Conservation (phyloP, 2,113 vertebrate species). For the Oreochromis spilurus region DNA sequence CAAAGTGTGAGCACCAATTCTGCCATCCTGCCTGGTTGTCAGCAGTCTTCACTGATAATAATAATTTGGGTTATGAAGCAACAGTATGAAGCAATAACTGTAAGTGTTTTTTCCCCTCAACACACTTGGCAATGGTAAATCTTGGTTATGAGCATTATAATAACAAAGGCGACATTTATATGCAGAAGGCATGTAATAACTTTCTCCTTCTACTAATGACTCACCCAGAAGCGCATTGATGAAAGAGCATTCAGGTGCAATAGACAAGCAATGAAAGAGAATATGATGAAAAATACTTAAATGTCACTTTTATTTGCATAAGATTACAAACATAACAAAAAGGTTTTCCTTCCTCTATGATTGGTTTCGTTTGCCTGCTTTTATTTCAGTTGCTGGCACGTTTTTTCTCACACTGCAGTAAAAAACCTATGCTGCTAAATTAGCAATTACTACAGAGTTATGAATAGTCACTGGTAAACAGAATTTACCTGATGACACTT, state of each 20-base stretch:
- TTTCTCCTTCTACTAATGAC: neutral
- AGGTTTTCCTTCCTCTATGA: neutral
- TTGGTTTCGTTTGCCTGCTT: neutral
- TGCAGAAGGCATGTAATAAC: conserved; percentile 36
- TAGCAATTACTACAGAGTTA: neutral
- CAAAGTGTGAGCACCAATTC: neutral
- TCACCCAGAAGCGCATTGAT: conserved; percentile 24
- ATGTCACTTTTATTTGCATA: conserved; percentile 21
- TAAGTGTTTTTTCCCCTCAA: neutral
- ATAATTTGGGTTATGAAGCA: neutral
- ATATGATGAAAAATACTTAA: neutral
- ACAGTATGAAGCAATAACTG: neutral
- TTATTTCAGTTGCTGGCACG: neutral
- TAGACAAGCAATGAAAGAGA: conserved; percentile 22
- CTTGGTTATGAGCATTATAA: conserved; percentile 7
- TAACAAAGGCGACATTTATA: conserved; percentile 12
- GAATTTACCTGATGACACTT: neutral
- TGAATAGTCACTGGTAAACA: neutral
- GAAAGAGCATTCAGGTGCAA: conserved; percentile 19
- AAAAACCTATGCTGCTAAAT: neutral
- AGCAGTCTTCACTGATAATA: neutral
- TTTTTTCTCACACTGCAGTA: neutral
- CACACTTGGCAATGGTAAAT: neutral
- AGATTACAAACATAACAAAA: neutral
- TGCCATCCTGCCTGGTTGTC: neutral